A percentile compares a stretch with the other conserved stretches of the same genome.
Conservation (phyloP, 1,140 invertebrate species). For the Drosophila triauraria region DNA sequence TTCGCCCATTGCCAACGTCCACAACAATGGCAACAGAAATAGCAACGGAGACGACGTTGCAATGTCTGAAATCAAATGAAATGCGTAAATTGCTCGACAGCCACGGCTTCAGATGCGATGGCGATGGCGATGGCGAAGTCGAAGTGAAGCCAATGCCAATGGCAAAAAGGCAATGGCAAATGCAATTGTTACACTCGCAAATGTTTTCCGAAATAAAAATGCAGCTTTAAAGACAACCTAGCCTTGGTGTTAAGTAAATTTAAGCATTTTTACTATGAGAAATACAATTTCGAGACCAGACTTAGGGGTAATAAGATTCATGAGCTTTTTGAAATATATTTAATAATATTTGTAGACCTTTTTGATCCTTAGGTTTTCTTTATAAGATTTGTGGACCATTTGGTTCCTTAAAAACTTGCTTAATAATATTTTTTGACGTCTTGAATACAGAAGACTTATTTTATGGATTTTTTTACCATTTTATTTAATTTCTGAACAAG, state of each 20-base stretch:
- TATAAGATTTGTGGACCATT: too few relatives aligned
- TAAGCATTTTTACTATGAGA: background rate
- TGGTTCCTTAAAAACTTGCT: too few relatives aligned
- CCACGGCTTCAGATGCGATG: constrained; percentile 29
- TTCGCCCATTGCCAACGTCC: constrained; percentile 31
- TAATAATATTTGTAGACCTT: too few relatives aligned
- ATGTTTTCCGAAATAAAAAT: background rate
- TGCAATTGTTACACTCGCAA: constrained; percentile 38
- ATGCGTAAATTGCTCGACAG: constrained; percentile 71
- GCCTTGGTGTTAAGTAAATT: too few relatives aligned
- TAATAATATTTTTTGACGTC: too few relatives aligned
- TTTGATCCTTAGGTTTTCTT: too few relatives aligned
- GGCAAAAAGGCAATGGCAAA: constrained; percentile 45
- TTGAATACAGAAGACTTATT: too few relatives aligned
- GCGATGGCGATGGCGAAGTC: constrained; percentile 19
- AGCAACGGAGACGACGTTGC: constrained; percentile 19
- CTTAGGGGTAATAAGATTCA: too few relatives aligned
- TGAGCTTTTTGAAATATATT: background rate
- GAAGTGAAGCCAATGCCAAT: constrained; percentile 27
- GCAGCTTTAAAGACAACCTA: background rate
- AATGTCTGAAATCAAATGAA: constrained; percentile 70
- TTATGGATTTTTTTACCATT: too few relatives aligned
- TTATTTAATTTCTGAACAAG: too few relatives aligned
- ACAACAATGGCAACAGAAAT: constrained; percentile 39
- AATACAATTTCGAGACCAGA: too few relatives aligned